phyloP scores from a whole-genome alignment of 2,113 vertebrate species.

The Meles meles region DNA sequence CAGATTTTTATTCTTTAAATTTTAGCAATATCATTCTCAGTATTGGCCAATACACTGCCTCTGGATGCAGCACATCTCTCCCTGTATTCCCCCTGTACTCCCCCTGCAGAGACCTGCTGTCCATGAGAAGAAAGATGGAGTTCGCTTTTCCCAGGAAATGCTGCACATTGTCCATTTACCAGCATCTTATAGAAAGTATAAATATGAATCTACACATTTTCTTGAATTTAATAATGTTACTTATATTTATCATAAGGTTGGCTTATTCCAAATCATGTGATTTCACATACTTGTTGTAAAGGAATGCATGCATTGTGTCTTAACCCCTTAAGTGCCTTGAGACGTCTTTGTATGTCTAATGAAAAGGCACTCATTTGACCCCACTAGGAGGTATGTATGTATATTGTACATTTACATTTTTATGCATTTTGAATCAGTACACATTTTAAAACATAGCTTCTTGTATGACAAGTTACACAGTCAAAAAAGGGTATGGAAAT shows the following conservation, averaged over 20 bases:
- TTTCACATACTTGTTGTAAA: constrained; percentile 82
- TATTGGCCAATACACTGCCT: constrained; percentile 86
- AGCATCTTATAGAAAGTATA: constrained; percentile 82
- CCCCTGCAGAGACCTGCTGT: constrained; percentile 79
- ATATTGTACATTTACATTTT: constrained; percentile 79
- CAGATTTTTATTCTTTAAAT: constrained; percentile 80
- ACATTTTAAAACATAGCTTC: constrained; percentile 74
- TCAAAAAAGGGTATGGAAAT: constrained; percentile 75
- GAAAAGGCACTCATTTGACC: constrained; percentile 84
- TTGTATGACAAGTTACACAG: constrained; percentile 77
- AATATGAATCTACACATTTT: constrained; percentile 70
- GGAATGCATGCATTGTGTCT: constrained; percentile 86
- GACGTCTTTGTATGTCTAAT: constrained; percentile 81
- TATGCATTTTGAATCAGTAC: constrained; percentile 79
- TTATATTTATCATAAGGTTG: constrained; percentile 80
- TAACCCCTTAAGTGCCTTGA: constrained; percentile 89
- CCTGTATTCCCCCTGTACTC: constrained; percentile 62
- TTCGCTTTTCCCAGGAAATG: constrained; percentile 81
- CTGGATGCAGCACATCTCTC: constrained; percentile 83
- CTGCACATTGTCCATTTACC: constrained; percentile 85
- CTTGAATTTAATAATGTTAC: constrained; percentile 76
- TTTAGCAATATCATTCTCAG: constrained; percentile 84
- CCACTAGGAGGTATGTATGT: constrained; percentile 80
- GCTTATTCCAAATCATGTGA: constrained; percentile 84
- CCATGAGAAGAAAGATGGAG: constrained; percentile 74